phyloP scores from a whole-genome alignment of 2,797 vertebrate species.

The Forpus xanthops region DNA sequence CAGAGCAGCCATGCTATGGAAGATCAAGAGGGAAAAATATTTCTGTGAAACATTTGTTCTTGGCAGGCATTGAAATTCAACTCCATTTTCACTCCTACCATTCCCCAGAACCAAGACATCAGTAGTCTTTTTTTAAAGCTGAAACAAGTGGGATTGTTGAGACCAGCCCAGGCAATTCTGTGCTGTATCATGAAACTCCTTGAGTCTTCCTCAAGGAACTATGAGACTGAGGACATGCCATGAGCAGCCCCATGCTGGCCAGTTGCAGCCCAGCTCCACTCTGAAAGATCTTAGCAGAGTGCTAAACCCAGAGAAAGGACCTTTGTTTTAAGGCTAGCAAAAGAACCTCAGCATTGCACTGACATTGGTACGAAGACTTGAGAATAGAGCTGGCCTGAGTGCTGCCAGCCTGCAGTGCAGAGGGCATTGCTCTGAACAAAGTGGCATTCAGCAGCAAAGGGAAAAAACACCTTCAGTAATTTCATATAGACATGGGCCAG shows the following conservation, averaged over 20 bases:
- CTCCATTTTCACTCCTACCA: background rate
- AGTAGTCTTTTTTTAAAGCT: background rate
- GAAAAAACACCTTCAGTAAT: background rate
- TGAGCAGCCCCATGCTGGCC: background rate
- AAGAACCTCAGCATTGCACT: background rate
- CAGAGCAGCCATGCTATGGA: conserved; percentile 10
- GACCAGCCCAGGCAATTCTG: background rate
- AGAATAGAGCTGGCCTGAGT: background rate
- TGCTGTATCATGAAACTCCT: background rate
- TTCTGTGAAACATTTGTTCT: conserved; percentile 44
- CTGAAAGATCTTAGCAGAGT: background rate
- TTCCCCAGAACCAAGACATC: background rate
- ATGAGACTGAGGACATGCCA: background rate
- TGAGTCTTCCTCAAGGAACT: background rate
- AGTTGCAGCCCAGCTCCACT: background rate
- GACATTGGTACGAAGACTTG: fast-evolving
- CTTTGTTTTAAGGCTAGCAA: background rate
- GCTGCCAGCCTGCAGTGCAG: background rate
- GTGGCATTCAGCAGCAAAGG: background rate
- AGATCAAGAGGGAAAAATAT: conserved; percentile 48
- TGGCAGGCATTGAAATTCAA: background rate
- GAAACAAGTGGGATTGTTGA: background rate
- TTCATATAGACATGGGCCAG: background rate
- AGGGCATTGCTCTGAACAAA: background rate
- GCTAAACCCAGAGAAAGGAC: background rate